These are phyloP conservation scores for Phylloscopus collybita DNA, from an alignment of 2,797 vertebrate genomes.

Conservation along the genomic window DNA sequence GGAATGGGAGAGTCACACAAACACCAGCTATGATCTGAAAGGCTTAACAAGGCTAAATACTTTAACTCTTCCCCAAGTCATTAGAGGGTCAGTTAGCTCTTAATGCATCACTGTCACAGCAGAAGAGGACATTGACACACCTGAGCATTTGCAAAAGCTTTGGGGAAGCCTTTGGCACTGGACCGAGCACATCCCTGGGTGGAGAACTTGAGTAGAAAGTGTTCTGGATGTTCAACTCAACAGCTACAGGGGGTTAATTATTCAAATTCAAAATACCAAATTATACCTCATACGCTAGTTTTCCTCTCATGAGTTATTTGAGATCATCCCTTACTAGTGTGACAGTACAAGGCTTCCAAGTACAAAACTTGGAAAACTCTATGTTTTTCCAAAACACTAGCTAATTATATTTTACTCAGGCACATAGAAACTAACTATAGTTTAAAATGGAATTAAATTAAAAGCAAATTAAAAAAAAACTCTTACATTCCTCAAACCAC, in stretches of 20 bases:
- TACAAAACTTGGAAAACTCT: background rate
- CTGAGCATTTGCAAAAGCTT: background rate
- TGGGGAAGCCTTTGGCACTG: background rate
- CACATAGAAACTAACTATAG: background rate
- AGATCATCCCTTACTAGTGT: background rate
- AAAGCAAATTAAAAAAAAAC: background rate
- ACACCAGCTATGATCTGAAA: background rate
- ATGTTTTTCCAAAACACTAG: background rate
- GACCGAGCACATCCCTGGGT: fast-evolving
- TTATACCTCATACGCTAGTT: background rate
- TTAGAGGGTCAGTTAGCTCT: background rate
- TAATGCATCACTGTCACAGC: background rate
- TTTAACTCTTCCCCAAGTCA: background rate
- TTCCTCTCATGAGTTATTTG: background rate
- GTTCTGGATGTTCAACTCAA: background rate
- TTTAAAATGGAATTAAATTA: background rate
- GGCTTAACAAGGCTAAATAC: background rate
- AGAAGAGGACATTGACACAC: background rate
- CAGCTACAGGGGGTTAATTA: background rate
- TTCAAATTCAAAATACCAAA: background rate
- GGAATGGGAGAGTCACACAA: background rate
- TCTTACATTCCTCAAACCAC: background rate
- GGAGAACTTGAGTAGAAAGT: background rate
- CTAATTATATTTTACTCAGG: background rate
- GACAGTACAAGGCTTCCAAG: background rate